phyloP scores from a whole-genome alignment of 2,113 vertebrate genomes.

The Shinisaurus crocodilurus region DNA sequence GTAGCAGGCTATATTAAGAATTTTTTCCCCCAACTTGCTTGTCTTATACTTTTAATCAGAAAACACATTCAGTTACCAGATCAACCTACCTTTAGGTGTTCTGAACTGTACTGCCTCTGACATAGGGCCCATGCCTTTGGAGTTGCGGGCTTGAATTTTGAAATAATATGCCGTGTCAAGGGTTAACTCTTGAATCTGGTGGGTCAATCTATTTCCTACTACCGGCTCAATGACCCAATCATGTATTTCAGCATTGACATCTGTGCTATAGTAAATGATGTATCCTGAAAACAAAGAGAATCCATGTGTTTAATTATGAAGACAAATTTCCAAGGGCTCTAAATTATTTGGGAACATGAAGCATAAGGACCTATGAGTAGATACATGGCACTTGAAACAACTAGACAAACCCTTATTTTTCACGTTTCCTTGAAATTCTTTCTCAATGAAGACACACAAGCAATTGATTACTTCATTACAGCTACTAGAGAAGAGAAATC shows the following conservation, averaged over 20 bases:
- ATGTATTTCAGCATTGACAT: conserved; percentile 95
- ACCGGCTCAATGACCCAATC: conserved; percentile 99
- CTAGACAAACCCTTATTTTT: neutral
- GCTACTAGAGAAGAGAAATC: neutral
- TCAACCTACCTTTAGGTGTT: conserved; percentile 90
- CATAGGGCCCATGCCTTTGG: conserved; percentile 99
- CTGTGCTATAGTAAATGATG: conserved; percentile 98
- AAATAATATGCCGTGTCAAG: conserved; percentile 98
- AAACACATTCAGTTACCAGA: rapidly evolving
- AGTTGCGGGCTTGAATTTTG: conserved; percentile 98
- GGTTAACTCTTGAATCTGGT: conserved; percentile 97
- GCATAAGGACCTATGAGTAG: neutral
- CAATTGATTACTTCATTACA: neutral
- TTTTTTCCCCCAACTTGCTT: neutral
- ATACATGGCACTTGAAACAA: neutral
- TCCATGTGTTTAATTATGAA: neutral
- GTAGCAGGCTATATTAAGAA: neutral
- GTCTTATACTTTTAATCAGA: rapidly evolving
- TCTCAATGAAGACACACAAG: neutral
- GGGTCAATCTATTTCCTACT: conserved; percentile 94
- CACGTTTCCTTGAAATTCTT: neutral
- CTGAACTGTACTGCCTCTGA: conserved; percentile 96
- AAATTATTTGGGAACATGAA: neutral
- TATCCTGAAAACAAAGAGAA: conserved; percentile 82
- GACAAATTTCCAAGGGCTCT: neutral